Evolutionary conservation across 1,140 invertebrate genomes (phyloP).

Genomic region (Drosophila sproati): DNA sequence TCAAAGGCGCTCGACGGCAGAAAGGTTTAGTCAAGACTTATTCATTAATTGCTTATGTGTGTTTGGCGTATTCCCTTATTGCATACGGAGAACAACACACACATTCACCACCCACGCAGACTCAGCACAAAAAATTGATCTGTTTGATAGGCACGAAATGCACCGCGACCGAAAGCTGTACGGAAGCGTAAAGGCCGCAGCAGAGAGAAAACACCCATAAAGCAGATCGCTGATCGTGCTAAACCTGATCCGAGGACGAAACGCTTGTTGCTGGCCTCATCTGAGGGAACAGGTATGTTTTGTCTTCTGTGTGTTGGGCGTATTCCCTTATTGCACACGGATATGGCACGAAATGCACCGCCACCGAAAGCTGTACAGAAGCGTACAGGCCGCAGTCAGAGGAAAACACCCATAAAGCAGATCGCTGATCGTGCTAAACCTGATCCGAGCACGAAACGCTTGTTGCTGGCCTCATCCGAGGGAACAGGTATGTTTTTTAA

Average conservation of each 20-base stretch:
- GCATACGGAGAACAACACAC: background rate
- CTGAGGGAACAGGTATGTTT: too few relatives aligned
- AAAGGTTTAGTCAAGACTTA: background rate
- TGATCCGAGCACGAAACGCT: too few relatives aligned
- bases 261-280: too few relatives aligned
- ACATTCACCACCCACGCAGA: background rate
- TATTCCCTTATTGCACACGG: background rate
- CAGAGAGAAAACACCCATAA: too few relatives aligned
- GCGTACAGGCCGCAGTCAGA: background rate
- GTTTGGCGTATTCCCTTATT: background rate
- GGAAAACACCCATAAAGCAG: too few relatives aligned
- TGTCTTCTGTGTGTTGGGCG: background rate
- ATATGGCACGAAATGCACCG: slow-evolving; percentile 56
- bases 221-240: too few relatives aligned
- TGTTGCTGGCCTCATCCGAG: too few relatives aligned
- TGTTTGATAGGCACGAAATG: slow-evolving; percentile 65
- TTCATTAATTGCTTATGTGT: background rate
- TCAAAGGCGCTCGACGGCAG: background rate
- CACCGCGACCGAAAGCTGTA: slow-evolving; percentile 54
- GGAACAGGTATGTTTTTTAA: too few relatives aligned
- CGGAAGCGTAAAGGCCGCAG: background rate
- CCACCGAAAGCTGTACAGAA: slow-evolving; percentile 50
- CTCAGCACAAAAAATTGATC: slow-evolving; percentile 44
- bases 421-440: too few relatives aligned
- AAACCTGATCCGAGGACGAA: too few relatives aligned